Evolutionary conservation across 2,888 invertebrate species (phyloP), one percentile per base, ranked within the genome.

Genomic region (Tinea semifulvella): DNA sequence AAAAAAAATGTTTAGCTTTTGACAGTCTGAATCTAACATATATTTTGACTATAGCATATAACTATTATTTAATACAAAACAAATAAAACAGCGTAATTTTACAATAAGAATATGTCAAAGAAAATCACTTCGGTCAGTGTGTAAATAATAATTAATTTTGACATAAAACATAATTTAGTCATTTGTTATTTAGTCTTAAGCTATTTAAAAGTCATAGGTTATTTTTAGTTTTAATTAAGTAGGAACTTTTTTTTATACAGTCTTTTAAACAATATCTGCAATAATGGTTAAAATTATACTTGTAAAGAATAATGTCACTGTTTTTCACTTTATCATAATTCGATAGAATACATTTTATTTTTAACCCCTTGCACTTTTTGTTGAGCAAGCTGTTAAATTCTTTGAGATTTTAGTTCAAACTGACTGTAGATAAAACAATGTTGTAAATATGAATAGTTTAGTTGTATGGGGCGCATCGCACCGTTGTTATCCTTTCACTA

Each of bases 401-500:
- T 6, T 25, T 25, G 8, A 22, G 26, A 43, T 64, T 48, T 22
- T 8, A 7, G 22, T 22, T 22, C 5, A 5, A 7, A 22, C 22
- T 22, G 22, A 22, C 8, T 22, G 22, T 22, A 22, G 8, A 22
- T 22, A 7, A 22, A 8, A 7, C 22, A 7, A 8, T 22, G 22
- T 31, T 58, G 56, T 57, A 56, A 50, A 64, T 60, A 55, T 49
- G 47, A 20, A 22, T 56, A 60, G 52, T 48, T 22, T 36, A 28
- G 22, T 35, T 38, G 26, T 44, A 58, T 61, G 58, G 56, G 58
- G 72, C 71, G 72, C 64, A 55, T 65, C 61, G 76, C 70, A 65
- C 63, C 63, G 65, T 80, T 75, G 77, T 79, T 80, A 72, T 79
- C 71, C 80, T 80, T 80, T 80, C 80, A 80, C 80, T 74, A 58